Conservation (phyloP, 2,797 vertebrate genomes). For the Crenuchus spilurus region DNA sequence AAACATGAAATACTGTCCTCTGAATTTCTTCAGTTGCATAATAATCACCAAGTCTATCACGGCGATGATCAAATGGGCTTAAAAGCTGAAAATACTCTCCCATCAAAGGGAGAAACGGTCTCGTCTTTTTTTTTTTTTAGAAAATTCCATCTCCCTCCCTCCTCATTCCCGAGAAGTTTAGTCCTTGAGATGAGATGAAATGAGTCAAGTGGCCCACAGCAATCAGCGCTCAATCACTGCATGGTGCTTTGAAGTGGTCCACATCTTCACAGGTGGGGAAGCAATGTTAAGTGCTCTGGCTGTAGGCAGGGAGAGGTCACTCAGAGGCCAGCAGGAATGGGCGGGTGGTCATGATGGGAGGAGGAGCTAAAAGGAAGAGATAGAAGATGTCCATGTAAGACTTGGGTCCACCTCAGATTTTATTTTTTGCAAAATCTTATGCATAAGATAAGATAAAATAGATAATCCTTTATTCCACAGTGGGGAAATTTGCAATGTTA, state of each 20-base stretch:
- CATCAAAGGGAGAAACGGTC: conserved; percentile 39
- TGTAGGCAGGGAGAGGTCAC: conserved; percentile 69
- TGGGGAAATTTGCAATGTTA: no score
- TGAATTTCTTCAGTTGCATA: background rate
- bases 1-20: conserved; percentile 12
- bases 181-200: conserved; percentile 67
- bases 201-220: conserved; percentile 71
- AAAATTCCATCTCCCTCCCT: conserved; percentile 51
- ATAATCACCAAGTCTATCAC: conserved; percentile 16
- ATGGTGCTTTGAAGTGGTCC: conserved; percentile 69
- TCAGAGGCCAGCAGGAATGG: conserved; percentile 61
- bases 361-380: conserved; percentile 6
- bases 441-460: no score
- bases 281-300: conserved; percentile 70
- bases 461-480: no score
- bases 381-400: no score
- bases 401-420: no score
- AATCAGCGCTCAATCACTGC: conserved; percentile 75
- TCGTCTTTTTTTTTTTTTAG: conserved; percentile 45
- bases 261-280: conserved; percentile 72
- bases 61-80: conserved; percentile 42
- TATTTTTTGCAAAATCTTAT: no score
- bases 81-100: conserved; percentile 33
- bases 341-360: conserved; percentile 10
- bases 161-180: conserved; percentile 63